Conservation (phyloP, 2,797 vertebrate species). For the Enteromius argenteus region DNA sequence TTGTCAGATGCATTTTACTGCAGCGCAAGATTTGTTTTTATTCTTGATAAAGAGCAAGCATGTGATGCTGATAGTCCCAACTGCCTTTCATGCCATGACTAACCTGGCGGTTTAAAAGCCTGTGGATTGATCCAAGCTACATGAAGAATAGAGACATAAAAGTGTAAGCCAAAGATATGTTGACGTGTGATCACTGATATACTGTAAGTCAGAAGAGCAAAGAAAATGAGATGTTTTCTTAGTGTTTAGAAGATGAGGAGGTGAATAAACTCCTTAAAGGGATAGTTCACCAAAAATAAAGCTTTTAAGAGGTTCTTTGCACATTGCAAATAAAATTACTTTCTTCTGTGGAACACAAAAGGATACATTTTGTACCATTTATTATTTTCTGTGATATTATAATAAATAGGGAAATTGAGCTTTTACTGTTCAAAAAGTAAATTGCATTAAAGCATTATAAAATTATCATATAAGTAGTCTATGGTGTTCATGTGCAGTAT, state of each 20-base stretch:
- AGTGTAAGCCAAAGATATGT: conserved; percentile 17
- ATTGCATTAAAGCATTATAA: background rate
- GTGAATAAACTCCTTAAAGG: background rate
- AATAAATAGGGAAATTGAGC: background rate
- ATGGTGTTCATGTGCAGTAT: background rate
- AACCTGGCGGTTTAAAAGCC: conserved; percentile 18
- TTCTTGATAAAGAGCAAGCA: conserved; percentile 1
- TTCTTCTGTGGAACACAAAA: background rate
- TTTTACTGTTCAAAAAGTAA: background rate
- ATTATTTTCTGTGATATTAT: background rate
- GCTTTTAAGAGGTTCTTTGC: background rate
- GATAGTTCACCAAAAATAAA: background rate
- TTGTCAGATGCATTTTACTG: conserved; percentile 26
- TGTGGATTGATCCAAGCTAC: conserved; percentile 29
- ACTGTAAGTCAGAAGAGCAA: background rate
- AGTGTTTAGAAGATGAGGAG: background rate
- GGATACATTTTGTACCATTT: background rate
- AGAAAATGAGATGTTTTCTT: background rate
- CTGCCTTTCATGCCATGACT: conserved; percentile 7
- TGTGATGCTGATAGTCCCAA: conserved; percentile 6
- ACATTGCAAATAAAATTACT: background rate
- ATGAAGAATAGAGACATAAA: conserved; percentile 19
- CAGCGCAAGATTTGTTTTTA: conserved; percentile 14
- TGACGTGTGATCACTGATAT: background rate
- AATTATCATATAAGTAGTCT: background rate